Percentiles rank a stretch among this genome's conserved stretches.
phyloP scores from a whole-genome alignment of 1,140 invertebrate species.

The Zaprionus gabonicus region DNA sequence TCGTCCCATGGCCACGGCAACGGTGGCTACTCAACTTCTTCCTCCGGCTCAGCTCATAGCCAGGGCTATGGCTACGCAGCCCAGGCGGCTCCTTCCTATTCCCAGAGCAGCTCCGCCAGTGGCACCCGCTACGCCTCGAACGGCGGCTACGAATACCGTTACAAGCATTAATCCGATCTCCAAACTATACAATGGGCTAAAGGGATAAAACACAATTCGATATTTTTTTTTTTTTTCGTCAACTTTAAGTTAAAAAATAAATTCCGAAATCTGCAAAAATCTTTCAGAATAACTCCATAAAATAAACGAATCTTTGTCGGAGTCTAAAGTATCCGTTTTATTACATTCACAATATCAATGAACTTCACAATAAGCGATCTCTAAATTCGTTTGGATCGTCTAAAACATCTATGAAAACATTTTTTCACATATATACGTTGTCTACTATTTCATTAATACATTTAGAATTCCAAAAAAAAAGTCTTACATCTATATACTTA shows the following conservation, averaged over 20 bases:
- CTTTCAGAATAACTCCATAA: background rate
- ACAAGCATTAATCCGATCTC: conserved; percentile 51
- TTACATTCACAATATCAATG: background rate
- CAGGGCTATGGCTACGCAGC: conserved; percentile 21
- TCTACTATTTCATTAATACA: background rate
- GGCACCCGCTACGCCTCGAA: conserved; percentile 55
- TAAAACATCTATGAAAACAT: background rate
- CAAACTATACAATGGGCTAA: conserved; percentile 10
- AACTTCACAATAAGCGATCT: background rate
- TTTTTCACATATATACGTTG: background rate
- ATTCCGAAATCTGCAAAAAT: background rate
- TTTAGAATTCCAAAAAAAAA: conserved; percentile 4
- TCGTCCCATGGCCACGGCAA: conserved; percentile 28
- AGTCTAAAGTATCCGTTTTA: conserved; percentile 4
- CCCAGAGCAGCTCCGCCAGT: conserved; percentile 6
- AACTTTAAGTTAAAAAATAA: background rate
- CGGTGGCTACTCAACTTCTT: conserved; percentile 8
- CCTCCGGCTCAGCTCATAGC: conserved; percentile 16
- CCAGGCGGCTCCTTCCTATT: conserved; percentile 4
- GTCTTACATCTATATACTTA: background rate
- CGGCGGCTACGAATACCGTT: conserved; percentile 63
- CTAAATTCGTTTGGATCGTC: background rate
- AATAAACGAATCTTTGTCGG: background rate
- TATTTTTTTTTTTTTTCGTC: conserved; percentile 13
- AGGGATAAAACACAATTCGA: background rate